Conservation (phyloP, 2,888 invertebrate genomes). For the Xestia rhomboidea region DNA sequence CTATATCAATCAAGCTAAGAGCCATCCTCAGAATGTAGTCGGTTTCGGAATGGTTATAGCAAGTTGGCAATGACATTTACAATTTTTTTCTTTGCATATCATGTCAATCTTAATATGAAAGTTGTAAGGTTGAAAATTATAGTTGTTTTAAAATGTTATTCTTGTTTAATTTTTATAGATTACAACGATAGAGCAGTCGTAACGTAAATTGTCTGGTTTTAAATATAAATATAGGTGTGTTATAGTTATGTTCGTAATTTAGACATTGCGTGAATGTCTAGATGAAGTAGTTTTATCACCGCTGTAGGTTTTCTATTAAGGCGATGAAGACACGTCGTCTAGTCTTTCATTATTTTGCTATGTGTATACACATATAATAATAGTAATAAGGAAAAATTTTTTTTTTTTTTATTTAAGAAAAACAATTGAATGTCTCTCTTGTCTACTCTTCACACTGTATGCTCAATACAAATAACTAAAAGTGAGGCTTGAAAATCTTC, state of each 20-base stretch:
- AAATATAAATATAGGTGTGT: constrained; percentile 63
- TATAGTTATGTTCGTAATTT: constrained; percentile 55
- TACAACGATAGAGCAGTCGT: constrained; percentile 73
- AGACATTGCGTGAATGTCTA: constrained; percentile 57
- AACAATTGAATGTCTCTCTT: background rate
- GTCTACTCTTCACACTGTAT: background rate
- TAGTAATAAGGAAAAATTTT: background rate
- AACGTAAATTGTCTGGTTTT: constrained; percentile 73
- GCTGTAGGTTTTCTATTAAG: background rate
- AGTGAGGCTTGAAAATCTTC: background rate
- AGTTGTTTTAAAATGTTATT: constrained; percentile 62
- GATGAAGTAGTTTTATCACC: constrained; percentile 30
- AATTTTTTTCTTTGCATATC: constrained; percentile 66
- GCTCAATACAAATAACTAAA: too few species aligned
- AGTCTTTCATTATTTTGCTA: background rate
- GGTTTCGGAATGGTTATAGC: constrained; percentile 16
- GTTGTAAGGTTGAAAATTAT: constrained; percentile 69
- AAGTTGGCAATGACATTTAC: constrained; percentile 58
- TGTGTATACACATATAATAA: too few species aligned
- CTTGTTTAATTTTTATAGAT: constrained; percentile 73
- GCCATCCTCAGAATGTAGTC: background rate
- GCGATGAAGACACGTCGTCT: background rate
- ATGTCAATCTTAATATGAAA: constrained; percentile 69
- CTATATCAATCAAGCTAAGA: constrained; percentile 33
- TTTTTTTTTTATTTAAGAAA: background rate